phyloP scores from a whole-genome alignment of 2,113 vertebrate species.

The Scartelaos histophorus region DNA sequence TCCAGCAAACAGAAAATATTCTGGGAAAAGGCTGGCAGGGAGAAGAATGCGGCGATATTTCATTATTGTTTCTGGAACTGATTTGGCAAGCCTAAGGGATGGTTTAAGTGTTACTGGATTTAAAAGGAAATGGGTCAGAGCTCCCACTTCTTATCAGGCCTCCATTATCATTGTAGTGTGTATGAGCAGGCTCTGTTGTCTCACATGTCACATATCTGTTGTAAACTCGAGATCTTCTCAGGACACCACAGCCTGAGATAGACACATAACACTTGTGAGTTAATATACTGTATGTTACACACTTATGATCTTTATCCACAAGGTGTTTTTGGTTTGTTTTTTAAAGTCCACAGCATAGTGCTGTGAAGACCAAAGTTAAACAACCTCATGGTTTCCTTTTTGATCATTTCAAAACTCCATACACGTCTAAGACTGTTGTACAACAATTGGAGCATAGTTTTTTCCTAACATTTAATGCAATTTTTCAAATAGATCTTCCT shows the following conservation, averaged over 20 bases:
- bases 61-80: constrained; percentile 1
- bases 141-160: neutral
- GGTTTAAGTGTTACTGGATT: constrained; percentile 21
- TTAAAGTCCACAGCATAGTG: neutral
- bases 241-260: neutral
- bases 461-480: too few relatives aligned
- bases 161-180: neutral
- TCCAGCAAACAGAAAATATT: constrained; percentile 29
- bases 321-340: neutral
- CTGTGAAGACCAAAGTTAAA: too few relatives aligned
- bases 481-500: too few relatives aligned
- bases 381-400: too few relatives aligned
- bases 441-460: too few relatives aligned
- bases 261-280: neutral
- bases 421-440: too few relatives aligned
- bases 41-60: constrained; percentile 4
- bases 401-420: too few relatives aligned
- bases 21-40: constrained; percentile 22
- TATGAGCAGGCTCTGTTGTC: neutral
- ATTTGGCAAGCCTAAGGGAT: constrained; percentile 10
- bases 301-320: neutral
- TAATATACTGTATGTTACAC: neutral
- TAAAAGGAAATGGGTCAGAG: constrained; percentile 38
- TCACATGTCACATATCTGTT: constrained; percentile 10
- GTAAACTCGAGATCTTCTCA: neutral